phyloP scores from a whole-genome alignment of 1,140 invertebrate genomes.

The Drosophila willistoni region DNA sequence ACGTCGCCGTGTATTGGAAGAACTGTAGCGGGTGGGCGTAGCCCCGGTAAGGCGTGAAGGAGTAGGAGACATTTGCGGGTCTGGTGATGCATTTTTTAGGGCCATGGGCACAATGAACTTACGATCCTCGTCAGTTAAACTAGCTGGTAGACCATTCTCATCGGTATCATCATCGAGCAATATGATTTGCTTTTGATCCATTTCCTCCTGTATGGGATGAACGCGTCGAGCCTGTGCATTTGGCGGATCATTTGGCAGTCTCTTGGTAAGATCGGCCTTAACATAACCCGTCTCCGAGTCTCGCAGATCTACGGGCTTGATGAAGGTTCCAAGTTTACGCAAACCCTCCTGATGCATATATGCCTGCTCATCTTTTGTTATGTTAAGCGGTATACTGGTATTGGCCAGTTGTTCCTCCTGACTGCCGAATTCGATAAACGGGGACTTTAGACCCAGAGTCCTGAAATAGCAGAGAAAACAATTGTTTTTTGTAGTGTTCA shows the following conservation, averaged over 20 bases:
- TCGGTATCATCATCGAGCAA: conserved; percentile 79
- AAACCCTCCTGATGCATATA: conserved; percentile 79
- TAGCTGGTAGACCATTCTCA: conserved; percentile 72
- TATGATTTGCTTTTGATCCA: conserved; percentile 81
- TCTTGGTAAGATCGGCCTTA: conserved; percentile 72
- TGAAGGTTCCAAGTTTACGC: conserved; percentile 76
- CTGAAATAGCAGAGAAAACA: conserved; percentile 36
- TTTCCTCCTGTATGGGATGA: conserved; percentile 78
- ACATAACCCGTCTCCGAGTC: conserved; percentile 76
- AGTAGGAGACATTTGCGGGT: conserved; percentile 44
- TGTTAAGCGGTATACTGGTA: conserved; percentile 76
- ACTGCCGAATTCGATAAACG: conserved; percentile 78
- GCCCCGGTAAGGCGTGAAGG: conserved; percentile 26
- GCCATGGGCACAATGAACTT: conserved; percentile 83
- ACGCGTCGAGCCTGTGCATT: conserved; percentile 49
- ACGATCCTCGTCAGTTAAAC: conserved; percentile 74
- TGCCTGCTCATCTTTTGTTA: conserved; percentile 78
- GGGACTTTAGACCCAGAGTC: conserved; percentile 76
- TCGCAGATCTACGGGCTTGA: conserved; percentile 77
- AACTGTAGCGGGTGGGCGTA: conserved; percentile 26
- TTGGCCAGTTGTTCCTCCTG: conserved; percentile 75
- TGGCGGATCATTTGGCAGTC: conserved; percentile 43
- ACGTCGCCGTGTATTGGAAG: conserved; percentile 24
- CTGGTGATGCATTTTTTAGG: conserved; percentile 74
- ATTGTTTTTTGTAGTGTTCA: too few relatives aligned